Evolutionary conservation across 2,113 vertebrate genomes (phyloP), one percentile per base, ranked within the genome.

Genomic region (Oryzias curvinotus): DNA sequence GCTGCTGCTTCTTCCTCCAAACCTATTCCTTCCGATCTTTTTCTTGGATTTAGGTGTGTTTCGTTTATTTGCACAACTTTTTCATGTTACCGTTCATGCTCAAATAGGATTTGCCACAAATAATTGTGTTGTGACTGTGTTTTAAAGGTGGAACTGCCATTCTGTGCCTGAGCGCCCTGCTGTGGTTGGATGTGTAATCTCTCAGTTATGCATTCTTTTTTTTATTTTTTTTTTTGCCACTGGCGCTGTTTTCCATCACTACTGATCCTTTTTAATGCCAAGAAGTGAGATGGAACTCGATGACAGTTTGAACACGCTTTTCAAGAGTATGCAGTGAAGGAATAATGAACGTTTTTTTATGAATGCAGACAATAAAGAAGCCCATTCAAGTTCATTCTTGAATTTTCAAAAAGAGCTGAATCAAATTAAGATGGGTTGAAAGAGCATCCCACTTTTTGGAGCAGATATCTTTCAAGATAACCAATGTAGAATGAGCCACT

Each of bases 111-210:
- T 82, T 81, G 75, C 82, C 82, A 80, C 74, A 83, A 85, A 85
- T 82, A 69, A 85, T 71, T 75, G 70, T 78, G 78, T 77, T 82
- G 68, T 65, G 75, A 70, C 77, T 75, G 67, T 78, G 87, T 92
- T 91, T 89, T 92, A 84, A 94, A 92, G 91, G 91, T 90, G 89
- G 89, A 93, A 92, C 91, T 91, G 92, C 89, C 88, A 86, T 92
- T 93, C 92, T 92, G 90, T 92, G 93, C 91, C 92, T 82, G 86
- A 88, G 90, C 93, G 92, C 91, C 79, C 92, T 90, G 88, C 91
- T 94, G 94, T 84, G 94, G 95, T 94, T 93, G 92, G 92, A 94
- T 95, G 94, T 93, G 93, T 93, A 95, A 95, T 94, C 81, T 80
- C 67, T 80, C 60, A 85, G 83, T 74, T 85, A 84, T 90, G 90